Evolutionary conservation across 2,113 vertebrate species (phyloP).

Genomic region (Syngnathoides biaculeatus): DNA sequence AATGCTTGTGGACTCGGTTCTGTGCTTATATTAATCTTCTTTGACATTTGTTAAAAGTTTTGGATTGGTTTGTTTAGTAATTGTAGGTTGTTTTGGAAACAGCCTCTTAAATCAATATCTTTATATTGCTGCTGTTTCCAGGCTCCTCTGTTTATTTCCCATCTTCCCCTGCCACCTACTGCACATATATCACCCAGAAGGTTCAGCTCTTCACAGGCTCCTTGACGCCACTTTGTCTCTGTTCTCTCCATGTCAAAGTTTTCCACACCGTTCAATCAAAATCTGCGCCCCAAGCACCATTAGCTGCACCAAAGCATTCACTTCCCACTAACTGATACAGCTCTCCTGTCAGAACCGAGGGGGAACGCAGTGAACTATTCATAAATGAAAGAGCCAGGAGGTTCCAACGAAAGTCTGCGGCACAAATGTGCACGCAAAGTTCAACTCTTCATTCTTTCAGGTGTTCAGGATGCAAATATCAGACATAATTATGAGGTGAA

Average conservation of each 20-base stretch:
- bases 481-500: not conserved
- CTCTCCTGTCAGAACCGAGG: conserved; percentile 42
- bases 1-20: not conserved
- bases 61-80: conserved; percentile 29
- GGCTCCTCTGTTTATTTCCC: conserved; percentile 3
- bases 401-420: not conserved
- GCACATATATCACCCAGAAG: conserved; percentile 12
- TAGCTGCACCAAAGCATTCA: conserved; percentile 39
- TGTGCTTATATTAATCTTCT: not conserved
- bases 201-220: conserved; percentile 19
- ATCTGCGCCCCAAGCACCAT: conserved; percentile 39
- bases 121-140: conserved; percentile 18
- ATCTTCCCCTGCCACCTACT: not conserved
- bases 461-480: not conserved
- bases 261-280: conserved; percentile 45
- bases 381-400: not conserved
- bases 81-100: conserved; percentile 38
- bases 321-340: conserved; percentile 51
- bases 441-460: too few species aligned
- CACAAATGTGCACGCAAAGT: not conserved
- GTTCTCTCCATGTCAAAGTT: conserved; percentile 38
- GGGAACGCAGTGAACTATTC: conserved; percentile 1
- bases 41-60: conserved; percentile 16
- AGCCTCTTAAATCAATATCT: conserved; percentile 38
- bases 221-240: conserved; percentile 23